These are phyloP conservation scores for Heliothis peltigera DNA, from an alignment of 2,888 invertebrate genomes.

Conservation along the genomic window DNA sequence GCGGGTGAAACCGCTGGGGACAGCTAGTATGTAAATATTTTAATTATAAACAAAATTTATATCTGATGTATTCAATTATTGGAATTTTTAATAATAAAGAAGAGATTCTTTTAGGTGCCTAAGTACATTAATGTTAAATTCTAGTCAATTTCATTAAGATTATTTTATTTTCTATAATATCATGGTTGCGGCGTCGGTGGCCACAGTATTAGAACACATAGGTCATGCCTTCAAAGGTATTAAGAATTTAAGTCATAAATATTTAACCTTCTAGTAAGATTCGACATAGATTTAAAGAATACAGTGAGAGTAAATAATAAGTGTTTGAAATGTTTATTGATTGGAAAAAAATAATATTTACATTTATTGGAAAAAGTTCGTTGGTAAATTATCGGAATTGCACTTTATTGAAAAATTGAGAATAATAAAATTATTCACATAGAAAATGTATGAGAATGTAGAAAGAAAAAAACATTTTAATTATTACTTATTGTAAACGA, in stretches of 20 bases:
- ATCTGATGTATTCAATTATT: conserved; percentile 55
- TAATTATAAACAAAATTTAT: conserved; percentile 45
- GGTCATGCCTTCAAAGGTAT: conserved; percentile 55
- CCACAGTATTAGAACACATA: conserved; percentile 61
- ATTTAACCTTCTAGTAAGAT: conserved; percentile 49
- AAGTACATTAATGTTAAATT: conserved; percentile 75
- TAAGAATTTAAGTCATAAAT: conserved; percentile 49
- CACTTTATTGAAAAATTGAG: conserved; percentile 72
- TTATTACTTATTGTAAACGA: conserved; percentile 62
- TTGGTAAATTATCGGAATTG: conserved; percentile 69
- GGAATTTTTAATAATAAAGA: conserved; percentile 41
- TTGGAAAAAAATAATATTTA: conserved; percentile 59
- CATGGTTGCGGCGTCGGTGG: conserved; percentile 29
- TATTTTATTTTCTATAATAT: conserved; percentile 59
- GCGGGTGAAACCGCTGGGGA: too few species aligned
- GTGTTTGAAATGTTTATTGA: conserved; percentile 61
- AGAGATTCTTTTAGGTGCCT: conserved; percentile 69
- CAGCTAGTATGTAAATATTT: conserved; percentile 57
- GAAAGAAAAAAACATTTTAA: conserved; percentile 59
- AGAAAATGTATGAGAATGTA: conserved; percentile 61
- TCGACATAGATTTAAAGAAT: conserved; percentile 59
- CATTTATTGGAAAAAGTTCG: conserved; percentile 66
- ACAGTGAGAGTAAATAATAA: conserved; percentile 71
- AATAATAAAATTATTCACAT: conserved; percentile 75
- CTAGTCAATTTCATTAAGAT: conserved; percentile 83